Evolutionary conservation across 1,140 invertebrate species (phyloP), one percentile per base, ranked within the genome.

Genomic region (Sitobion miscanthi): DNA sequence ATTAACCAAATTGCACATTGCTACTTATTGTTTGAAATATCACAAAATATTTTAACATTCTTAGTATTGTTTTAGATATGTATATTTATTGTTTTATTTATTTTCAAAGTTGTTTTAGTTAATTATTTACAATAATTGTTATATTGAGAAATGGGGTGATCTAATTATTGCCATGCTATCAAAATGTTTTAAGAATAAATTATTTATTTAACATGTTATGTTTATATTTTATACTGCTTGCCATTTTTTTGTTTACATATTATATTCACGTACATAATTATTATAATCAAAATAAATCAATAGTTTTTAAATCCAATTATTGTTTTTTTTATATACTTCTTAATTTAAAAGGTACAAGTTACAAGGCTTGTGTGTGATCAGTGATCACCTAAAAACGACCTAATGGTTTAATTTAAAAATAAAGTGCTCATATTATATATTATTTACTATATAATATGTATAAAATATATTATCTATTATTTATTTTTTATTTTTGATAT

Each of bases 1-100:
- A 99, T 93, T 95, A 94, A 90, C 25, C 11, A 45, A 47, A 30
- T 23, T 11, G 6, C 52, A 69, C 25, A 45, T 30, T 45, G 30
- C 89, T 90, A 45, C n/a, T 90, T 90, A 62, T 42, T 90, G 25
- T 42, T 42, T 38, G 25, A 57, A 89, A 23, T 47, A 88, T 30
- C 47, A 30, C 49, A 52, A 35, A 69, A 62, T 82, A 1, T 91
- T 83, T 52, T 92, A 86, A 57, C 17, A 57, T 57, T 85, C 86
- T 57, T 38, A 54, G 52, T 54, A 77, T 93, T 54, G n/a, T 86
- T 77, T 92, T 92, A 91, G 42, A 42, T 93, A 86, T 85, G 45
- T 93, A 54, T 86, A 83, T 49, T 85, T 52, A 35, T 83, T 92
- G 62, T 77, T 92, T 91, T 83, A 91, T 91, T 91, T 92, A 85